Conservation (phyloP, 1,140 invertebrate species). For the Aphaenogaster ashmeadi region DNA sequence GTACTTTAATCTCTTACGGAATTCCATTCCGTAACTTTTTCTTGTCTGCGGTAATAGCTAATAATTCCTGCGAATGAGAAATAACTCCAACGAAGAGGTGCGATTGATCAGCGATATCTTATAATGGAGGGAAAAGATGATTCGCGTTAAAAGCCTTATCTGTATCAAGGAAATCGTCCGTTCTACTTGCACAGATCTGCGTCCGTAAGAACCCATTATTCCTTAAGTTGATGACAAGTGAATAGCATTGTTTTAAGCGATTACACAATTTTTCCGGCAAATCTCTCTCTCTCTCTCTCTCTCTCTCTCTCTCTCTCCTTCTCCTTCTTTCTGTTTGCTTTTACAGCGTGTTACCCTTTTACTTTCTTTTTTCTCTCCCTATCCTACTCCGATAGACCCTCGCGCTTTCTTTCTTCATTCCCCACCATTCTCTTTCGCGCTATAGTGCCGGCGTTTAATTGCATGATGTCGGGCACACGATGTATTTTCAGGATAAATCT, state of each 20-base stretch:
- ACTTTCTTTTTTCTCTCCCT: slow-evolving; percentile 1
- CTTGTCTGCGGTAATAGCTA: not conserved
- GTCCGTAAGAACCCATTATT: slow-evolving; percentile 33
- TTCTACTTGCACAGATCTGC: not conserved
- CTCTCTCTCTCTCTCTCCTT: not conserved
- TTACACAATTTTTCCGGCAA: slow-evolving; percentile 55
- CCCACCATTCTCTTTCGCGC: slow-evolving; percentile 8
- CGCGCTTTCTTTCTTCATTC: slow-evolving; percentile 24
- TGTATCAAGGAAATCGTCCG: not conserved
- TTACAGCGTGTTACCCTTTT: slow-evolving; percentile 20
- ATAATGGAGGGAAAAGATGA: not conserved
- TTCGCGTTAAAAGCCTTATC: slow-evolving; percentile 23
- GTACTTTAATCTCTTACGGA: slow-evolving; percentile 25
- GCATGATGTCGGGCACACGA: slow-evolving; percentile 67
- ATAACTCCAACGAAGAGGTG: not conserved
- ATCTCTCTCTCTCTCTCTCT: not conserved
- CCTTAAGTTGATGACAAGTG: slow-evolving; percentile 36
- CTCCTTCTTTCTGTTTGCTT: not conserved
- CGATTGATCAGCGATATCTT: slow-evolving; percentile 26
- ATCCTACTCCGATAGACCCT: not conserved
- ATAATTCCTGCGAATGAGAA: slow-evolving; percentile 14
- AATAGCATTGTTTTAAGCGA: slow-evolving; percentile 49
- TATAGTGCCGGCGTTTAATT: slow-evolving; percentile 68
- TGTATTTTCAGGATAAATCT: slow-evolving; percentile 74
- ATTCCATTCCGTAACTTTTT: slow-evolving; percentile 17